Percentiles rank a stretch among this genome's conserved stretches.
phyloP scores from a whole-genome alignment of 2,888 invertebrate genomes.

The Hirtodrosophila alboralis region DNA sequence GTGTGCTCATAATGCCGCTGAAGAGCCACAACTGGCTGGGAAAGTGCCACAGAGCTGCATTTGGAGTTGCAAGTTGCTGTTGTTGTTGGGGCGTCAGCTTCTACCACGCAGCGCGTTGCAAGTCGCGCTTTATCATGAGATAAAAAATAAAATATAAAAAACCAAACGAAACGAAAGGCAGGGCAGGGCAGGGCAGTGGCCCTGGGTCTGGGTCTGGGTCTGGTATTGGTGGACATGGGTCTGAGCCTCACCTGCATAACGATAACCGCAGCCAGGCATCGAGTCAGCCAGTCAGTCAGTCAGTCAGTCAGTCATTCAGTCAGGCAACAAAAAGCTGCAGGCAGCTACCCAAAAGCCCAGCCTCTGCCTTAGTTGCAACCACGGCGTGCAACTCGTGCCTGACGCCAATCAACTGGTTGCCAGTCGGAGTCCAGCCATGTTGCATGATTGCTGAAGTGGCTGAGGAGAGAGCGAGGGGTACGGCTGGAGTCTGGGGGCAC shows the following conservation, averaged over 20 bases:
- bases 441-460: neutral
- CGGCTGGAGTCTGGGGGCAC: neutral
- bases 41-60: constrained; percentile 23
- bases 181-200: constrained; percentile 27
- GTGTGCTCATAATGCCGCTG: constrained; percentile 65
- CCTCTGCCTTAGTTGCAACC: constrained; percentile 5
- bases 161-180: constrained; percentile 29
- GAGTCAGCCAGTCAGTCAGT: constrained; percentile 27
- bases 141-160: constrained; percentile 48
- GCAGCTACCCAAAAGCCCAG: constrained; percentile 26
- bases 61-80: constrained; percentile 21
- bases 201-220: constrained; percentile 13
- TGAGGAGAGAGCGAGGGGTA: too few species aligned
- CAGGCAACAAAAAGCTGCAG: constrained; percentile 61
- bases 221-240: constrained; percentile 16
- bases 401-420: constrained; percentile 76
- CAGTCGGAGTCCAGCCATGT: constrained; percentile 33
- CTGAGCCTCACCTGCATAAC: constrained; percentile 62
- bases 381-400: constrained; percentile 53
- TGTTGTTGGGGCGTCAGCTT: constrained; percentile 54
- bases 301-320: constrained; percentile 41
- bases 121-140: constrained; percentile 77
- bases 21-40: constrained; percentile 21
- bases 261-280: constrained; percentile 63
- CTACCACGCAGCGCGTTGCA: constrained; percentile 75